Evolutionary conservation across 2,797 vertebrate species (phyloP), one percentile per base, ranked within the genome.

Genomic region (Trematomus bernacchii): DNA sequence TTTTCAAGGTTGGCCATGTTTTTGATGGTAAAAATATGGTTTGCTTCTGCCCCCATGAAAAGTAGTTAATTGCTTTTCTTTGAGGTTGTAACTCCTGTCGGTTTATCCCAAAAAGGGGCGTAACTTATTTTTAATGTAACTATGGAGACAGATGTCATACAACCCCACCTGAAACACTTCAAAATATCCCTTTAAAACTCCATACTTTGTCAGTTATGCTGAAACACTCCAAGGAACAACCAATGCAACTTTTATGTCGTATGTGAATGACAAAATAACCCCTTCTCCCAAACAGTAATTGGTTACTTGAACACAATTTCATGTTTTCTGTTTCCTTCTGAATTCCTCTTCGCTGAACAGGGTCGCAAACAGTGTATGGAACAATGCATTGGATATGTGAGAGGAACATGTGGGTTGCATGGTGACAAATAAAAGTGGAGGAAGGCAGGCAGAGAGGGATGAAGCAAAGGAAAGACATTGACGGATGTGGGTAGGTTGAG

Each of bases 401-500:
- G 68, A 82, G 60, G 71, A 76, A 83, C 70, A 79, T 85, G 91
- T 92, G 84, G 90, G 90, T 53, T 74, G 76, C 52, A 73, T 74
- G 76, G 78, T 86, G 88, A 91, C 89, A 90, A 91, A 92, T 80
- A 74, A 84, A 71, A 70, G 75, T 80, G 88, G 91, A 89, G 88
- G 89, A 90, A 88, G 85, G 85, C 71, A 67, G 58, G 82, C 71
- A 79, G 66, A 83, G 85, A 85, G 64, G 77, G 71, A 85, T 83
- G 85, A 87, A 71, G 86, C 74, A 65, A 74, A 78, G 70, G 73
- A 77, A 71, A 85, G 81, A 85, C 16, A 53, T 73, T 69, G 77
- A 78, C 82, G 44, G 71, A 89, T 88, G 90, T 91, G 88, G 91
- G 91, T 83, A 87, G 89, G 71, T 40, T 77, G 83, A 80, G 75